Evolutionary conservation across 2,888 invertebrate genomes (phyloP).

Genomic region (Lithosia quadra): DNA sequence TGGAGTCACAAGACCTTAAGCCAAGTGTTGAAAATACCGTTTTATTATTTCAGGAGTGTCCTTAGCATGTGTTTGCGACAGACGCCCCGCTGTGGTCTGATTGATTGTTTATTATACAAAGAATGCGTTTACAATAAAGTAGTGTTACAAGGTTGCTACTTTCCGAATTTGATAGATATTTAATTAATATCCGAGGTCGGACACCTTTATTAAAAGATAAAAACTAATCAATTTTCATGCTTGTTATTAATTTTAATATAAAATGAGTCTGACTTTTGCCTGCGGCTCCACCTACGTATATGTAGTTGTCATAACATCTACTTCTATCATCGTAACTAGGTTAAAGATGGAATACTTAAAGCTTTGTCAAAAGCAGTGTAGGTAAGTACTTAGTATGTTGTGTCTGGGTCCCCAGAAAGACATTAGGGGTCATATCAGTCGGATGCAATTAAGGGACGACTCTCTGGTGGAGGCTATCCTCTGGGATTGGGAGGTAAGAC

Average conservation of each 20-base stretch:
- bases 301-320: not conserved
- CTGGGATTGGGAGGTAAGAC: not conserved
- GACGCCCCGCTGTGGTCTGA: slow-evolving; percentile 7
- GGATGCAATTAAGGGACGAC: not conserved
- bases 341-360: not conserved
- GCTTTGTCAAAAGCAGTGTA: not conserved
- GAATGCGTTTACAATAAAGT: not conserved
- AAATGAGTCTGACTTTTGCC: not conserved
- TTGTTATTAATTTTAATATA: slow-evolving; percentile 7
- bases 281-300: not conserved
- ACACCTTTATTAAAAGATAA: slow-evolving; percentile 9
- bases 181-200: slow-evolving; percentile 29
- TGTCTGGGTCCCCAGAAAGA: not conserved
- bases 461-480: not conserved
- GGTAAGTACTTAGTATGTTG: no score
- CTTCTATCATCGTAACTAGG: not conserved
- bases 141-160: slow-evolving; percentile 14
- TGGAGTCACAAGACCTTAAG: not conserved
- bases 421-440: no score
- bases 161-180: slow-evolving; percentile 24
- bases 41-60: not conserved
- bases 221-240: slow-evolving; percentile 1
- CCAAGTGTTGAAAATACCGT: not conserved
- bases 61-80: not conserved
- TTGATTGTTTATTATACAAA: slow-evolving; percentile 6